phyloP scores from a whole-genome alignment of 2,888 invertebrate genomes.

The Cryptops parisi region DNA sequence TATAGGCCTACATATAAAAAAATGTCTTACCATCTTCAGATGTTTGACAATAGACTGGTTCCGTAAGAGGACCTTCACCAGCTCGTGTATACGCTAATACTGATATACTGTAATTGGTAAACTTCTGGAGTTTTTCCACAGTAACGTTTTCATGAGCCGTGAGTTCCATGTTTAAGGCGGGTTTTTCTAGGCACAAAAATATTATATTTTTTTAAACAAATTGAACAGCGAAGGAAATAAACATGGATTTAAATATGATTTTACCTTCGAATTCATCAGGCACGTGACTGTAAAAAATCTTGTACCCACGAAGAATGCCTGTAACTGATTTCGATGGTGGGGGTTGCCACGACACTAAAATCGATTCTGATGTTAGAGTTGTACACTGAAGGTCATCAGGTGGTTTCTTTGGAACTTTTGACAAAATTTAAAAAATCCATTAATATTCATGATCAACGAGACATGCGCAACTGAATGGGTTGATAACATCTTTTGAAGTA shows the following conservation, averaged over 20 bases:
- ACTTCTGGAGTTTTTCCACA: constrained; percentile 9
- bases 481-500: too few species aligned
- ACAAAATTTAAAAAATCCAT: too few species aligned
- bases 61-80: constrained; percentile 10
- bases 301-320: constrained; percentile 13
- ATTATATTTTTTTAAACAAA: background rate
- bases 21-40: constrained; percentile 12
- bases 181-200: constrained; percentile 9
- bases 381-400: constrained; percentile 12
- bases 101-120: constrained; percentile 10
- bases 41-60: constrained; percentile 11
- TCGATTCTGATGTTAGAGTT: constrained; percentile 9
- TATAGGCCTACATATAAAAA: too few species aligned
- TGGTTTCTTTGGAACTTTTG: constrained; percentile 8
- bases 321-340: constrained; percentile 12
- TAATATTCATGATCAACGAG: too few species aligned
- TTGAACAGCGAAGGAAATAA: background rate
- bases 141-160: constrained; percentile 14
- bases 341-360: constrained; percentile 13
- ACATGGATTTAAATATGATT: too few species aligned
- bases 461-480: too few species aligned
- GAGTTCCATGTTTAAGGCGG: constrained; percentile 7
- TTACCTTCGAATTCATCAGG: constrained; percentile 12
- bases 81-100: constrained; percentile 12
- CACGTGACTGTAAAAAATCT: constrained; percentile 8